phyloP scores from a whole-genome alignment of 2,888 invertebrate genomes.

The Nemotelus nigrinus region DNA sequence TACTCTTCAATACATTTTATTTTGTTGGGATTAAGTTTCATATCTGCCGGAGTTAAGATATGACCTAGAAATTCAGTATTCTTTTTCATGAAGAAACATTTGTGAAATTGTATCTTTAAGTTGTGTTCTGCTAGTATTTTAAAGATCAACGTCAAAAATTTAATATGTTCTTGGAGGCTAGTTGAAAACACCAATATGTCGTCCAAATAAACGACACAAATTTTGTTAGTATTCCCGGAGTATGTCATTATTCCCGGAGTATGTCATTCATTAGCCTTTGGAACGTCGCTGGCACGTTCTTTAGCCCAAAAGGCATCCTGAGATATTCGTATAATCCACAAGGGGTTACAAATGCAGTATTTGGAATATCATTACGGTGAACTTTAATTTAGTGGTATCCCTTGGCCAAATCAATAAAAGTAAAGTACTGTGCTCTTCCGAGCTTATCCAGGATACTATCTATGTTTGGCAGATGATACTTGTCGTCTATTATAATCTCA shows the following conservation, averaged over 20 bases:
- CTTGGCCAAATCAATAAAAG: slow-evolving; percentile 14
- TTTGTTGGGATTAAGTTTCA: slow-evolving; percentile 12
- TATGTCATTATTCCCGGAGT: neutral
- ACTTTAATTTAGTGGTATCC: slow-evolving; percentile 23
- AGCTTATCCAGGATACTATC: slow-evolving; percentile 12
- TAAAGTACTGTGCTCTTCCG: slow-evolving; percentile 19
- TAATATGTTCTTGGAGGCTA: slow-evolving; percentile 2
- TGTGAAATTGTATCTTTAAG: neutral
- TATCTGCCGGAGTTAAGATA: neutral
- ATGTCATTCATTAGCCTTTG: slow-evolving; percentile 14
- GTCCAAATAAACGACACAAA: slow-evolving; percentile 28
- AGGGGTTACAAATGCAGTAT: slow-evolving; percentile 16
- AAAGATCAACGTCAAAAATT: neutral
- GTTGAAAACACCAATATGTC: slow-evolving; percentile 6
- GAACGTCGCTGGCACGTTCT: neutral
- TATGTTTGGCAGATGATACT: slow-evolving; percentile 19
- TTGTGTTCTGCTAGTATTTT: neutral
- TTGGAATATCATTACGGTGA: neutral
- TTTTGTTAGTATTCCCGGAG: slow-evolving; percentile 36
- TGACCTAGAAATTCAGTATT: slow-evolving; percentile 18
- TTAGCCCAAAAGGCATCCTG: slow-evolving; percentile 46
- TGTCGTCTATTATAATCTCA: slow-evolving; percentile 44
- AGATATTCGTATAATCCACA: slow-evolving; percentile 37
- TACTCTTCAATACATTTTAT: neutral
- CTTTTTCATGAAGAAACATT: slow-evolving; percentile 1